Percentiles rank a stretch among this genome's conserved stretches.
These are phyloP conservation scores for Dinomys branickii DNA, from an alignment of 2,113 vertebrate genomes.

Conservation along the genomic window DNA sequence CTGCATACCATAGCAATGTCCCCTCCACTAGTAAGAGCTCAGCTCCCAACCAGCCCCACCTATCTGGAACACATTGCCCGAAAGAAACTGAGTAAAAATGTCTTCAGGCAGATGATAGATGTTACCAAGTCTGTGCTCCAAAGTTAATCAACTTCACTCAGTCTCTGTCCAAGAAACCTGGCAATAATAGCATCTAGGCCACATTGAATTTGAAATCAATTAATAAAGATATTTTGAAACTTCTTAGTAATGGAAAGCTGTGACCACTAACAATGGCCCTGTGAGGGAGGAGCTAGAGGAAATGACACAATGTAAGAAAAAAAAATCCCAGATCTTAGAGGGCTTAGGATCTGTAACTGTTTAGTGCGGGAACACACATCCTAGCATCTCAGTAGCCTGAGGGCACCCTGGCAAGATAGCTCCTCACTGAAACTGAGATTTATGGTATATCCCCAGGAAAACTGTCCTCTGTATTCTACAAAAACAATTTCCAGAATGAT, in stretches of 20 bases:
- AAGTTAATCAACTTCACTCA: not conserved
- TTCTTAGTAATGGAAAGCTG: not conserved
- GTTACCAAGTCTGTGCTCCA: not conserved
- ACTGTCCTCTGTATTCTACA: not conserved
- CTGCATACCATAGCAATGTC: not conserved
- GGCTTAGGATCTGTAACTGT: not conserved
- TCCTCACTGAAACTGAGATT: not conserved
- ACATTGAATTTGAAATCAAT: not conserved
- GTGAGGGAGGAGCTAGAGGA: not conserved
- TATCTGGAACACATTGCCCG: not conserved
- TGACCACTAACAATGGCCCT: not conserved
- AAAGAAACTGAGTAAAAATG: not conserved
- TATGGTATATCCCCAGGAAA: conserved; percentile 35
- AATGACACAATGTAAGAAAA: not conserved
- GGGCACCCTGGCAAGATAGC: not conserved
- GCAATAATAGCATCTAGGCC: not conserved
- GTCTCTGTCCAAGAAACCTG: not conserved
- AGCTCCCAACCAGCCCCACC: not conserved
- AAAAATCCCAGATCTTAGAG: not conserved
- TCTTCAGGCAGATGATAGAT: not conserved
- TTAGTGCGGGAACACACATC: not conserved
- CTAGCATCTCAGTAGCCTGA: not conserved
- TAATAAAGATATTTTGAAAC: not conserved
- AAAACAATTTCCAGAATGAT: conserved; percentile 33
- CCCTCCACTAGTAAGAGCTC: not conserved